Evolutionary conservation across 2,113 vertebrate genomes (phyloP), one percentile per base, ranked within the genome.

Genomic region (Nycticryphes semicollaris): DNA sequence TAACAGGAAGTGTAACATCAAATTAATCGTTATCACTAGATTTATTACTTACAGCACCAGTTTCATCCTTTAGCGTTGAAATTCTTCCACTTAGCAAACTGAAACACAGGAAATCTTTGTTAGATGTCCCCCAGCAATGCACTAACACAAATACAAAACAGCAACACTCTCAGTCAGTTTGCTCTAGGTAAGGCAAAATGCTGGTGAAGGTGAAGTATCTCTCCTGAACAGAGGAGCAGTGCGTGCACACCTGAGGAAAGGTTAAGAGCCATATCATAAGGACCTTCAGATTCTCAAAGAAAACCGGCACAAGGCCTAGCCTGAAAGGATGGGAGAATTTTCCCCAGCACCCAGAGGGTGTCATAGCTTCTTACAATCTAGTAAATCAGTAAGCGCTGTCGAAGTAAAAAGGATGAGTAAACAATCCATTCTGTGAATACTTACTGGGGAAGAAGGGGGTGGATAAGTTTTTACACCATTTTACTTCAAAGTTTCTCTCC

Each of bases 51-150:
- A 99, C 99, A 96, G 99, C 99, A 99, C 99, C 99, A 98, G 99
- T 99, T 98, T 99, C 99, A 98, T 99, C 99, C 93, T 99, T 98
- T 91, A 99, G 98, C 47, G 99, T 99, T 93, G 99, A 99, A 98
- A 99, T 99, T 98, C 99, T 99, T 96, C 99, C 99, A 96, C 99
- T 99, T 92, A 99, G 98, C 96, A 99, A 99, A 98, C 99, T 99
- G 96, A 56, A 98, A 97, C 59, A 97, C 10, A 95, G 76, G 24
- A 97, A 96, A 67, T 31, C 31, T 66, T 37, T 31, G 25, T 98
- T 95, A 98, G 48, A 64, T 22, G 4, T 64, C 47, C 24, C 56
- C 14, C 62, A 59, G 35, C 75, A 95, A 82, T 1, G 16, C 25
- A 70, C 12, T 60, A 69, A 60, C 21, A 56, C 30, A 70, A 92